Base-by-base conservation (phyloP, 37 sponge, comb jelly and placozoan genomes). In the Spongilla lacustris region DNA sequence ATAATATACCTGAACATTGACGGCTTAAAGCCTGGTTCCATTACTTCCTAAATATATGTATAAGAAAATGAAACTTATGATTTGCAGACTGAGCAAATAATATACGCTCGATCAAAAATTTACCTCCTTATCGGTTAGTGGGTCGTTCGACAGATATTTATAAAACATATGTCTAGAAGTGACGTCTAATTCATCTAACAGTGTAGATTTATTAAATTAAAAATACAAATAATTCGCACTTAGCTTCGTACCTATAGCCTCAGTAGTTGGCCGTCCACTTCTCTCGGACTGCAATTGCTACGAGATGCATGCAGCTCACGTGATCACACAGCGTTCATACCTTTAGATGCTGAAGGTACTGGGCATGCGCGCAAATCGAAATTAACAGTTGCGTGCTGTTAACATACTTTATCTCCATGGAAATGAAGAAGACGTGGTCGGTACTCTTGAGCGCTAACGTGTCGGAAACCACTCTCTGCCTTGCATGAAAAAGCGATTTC, bases 401-500 rank as follows among this genome's bases (percentile, higher is more conserved):
- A 46, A 50, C 77, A 32, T 37, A 87, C 72, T 82, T 83, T 50
- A 46, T 70, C 78, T 69, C 96, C 96, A 80, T 90, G 88, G 91
- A 96, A 85, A 79, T 92, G 93, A 25, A 96, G 58, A 69, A 96
- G 90, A 19, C 93, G 83, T 27, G 96, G 91, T 29, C 29, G 37
- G 81, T 96, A 96, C 75, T 96, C 89, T 66, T 71, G 73, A 21
- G 93, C 93, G 36, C 83, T 73, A 10, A 96, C 93, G 84, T 92
- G 96, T 68, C 89, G 69, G 77, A 96, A 96, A 8, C 96, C 96
- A 80, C 88, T 84, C 38, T 96, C 96, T 32, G 91, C 93, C 36
- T 89, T 90, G 33, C 21, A 78, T 33, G 4, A 50, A 26, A 67
- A 32, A 76, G 33, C 77, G 33, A 32, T 36, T 34, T 3, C 76